Evolutionary conservation across 2,113 vertebrate genomes (phyloP).

Genomic region (Cheilinus undulatus): DNA sequence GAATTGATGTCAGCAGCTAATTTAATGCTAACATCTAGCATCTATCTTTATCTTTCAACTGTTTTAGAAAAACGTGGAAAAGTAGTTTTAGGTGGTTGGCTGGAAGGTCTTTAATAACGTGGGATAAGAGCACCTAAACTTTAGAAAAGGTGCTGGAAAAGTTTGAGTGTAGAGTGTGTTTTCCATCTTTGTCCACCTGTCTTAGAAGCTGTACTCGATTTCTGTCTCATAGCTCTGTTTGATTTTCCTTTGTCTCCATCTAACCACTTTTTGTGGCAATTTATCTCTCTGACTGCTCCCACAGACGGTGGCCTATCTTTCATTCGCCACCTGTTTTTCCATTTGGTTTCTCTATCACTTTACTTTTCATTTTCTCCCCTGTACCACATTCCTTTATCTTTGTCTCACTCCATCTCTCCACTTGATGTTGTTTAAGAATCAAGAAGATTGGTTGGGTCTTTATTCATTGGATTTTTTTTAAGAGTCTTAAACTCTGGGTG

Average conservation of each 20-base stretch:
- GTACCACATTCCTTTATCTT: conserved; percentile 4
- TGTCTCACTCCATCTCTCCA: conserved; percentile 25
- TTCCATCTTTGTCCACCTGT: conserved; percentile 17
- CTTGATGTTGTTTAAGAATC: conserved; percentile 14
- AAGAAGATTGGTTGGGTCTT: conserved; percentile 26
- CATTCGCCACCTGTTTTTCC: conserved; percentile 51
- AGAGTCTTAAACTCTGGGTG: not conserved
- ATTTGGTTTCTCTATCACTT: conserved; percentile 56
- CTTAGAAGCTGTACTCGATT: conserved; percentile 38
- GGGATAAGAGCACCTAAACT: not conserved
- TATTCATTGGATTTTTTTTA: conserved; percentile 7
- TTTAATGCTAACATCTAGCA: too few species aligned
- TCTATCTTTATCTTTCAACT: too few species aligned
- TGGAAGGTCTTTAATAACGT: too few species aligned
- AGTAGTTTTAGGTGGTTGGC: too few species aligned
- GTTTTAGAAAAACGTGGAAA: too few species aligned
- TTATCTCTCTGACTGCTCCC: conserved; percentile 46
- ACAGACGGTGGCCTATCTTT: conserved; percentile 53
- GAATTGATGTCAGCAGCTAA: too few species aligned
- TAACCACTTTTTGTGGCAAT: conserved; percentile 52
- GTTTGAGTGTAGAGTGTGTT: not conserved
- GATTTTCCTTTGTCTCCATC: conserved; percentile 51
- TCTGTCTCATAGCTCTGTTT: conserved; percentile 34
- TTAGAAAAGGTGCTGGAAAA: not conserved
- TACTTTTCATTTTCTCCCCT: conserved; percentile 58